Evolutionary conservation across 1,140 invertebrate genomes (phyloP), one percentile per base, ranked within the genome.

Genomic region (Platyura marginata): DNA sequence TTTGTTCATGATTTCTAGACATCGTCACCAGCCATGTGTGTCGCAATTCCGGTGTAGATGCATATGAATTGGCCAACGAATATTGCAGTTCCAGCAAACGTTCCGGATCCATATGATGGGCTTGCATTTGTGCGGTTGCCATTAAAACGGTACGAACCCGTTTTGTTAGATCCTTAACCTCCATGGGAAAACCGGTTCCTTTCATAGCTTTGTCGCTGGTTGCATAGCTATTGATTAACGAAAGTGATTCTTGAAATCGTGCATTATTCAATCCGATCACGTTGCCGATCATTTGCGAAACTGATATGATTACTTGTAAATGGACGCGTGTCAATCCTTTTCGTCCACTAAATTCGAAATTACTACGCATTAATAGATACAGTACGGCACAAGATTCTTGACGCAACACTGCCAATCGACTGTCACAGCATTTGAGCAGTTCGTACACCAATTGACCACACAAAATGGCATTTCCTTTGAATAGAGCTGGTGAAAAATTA

Each of bases 11-110:
- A 61, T 88, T 80, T 37, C 78, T 69, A 44, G 89, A 85, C 75
- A 96, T 90, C 3, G 85, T 86, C 47, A 92, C 81, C 3, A 97
- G 71, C 90, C 91, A 93, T 0, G 91, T 93, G 56, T 88, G 82
- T 2, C 92, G 65, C 34, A 96, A 64, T 56, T 93, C 86, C 3
- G 91, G 89, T 0, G 89, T 95, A 41, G 86, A 90, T 36, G 90
- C 83, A 59, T 95, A 97, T 1, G 86, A 91, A 59, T 91, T 88
- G 1, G 92, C 92, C 40, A 97, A 64, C 51, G 86, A 87, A 56
- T 94, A 81, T 61, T 96, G 90, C 29, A 96, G 67, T 63, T 96
- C 91, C 0, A 91, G 76, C 43, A 95, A 55, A 64, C 90, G 81
- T 57, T 94, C 87, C 10, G 89, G 84, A 63, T 95, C 90, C 47